Base-by-base conservation (phyloP, 2,113 vertebrate species). In the Crotalus viridis region DNA sequence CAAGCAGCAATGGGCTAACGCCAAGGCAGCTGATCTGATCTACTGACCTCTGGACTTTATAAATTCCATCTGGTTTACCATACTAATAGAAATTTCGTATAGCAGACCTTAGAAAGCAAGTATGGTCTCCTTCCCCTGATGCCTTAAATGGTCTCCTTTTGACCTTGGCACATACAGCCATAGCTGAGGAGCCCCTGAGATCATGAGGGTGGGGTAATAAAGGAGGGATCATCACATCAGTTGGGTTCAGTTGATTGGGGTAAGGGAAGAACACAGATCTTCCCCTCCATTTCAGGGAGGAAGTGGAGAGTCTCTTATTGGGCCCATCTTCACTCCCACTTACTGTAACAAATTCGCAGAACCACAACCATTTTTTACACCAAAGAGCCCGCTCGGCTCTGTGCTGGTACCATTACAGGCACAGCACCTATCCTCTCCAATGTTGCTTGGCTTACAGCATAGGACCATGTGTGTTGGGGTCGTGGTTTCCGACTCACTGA, bases 341-440 rank as follows among this genome's bases (percentile, higher is more conserved):
- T 0, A 59, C 88, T 55, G 15, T 3, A 4, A 90, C 94, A 89
- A 91, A 59, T 93, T 52, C 56, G 93, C 90, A 69, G 2, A 0
- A 86, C 57, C 0, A 0, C 59, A 0, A 33, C 6, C 1, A 0
- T 6, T 55, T 94, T 90, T 97, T 98, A 99, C 94, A 99, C 99
- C 87, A 99, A 97, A 4, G 99, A 99, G 48, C 99, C 99, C 0
- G 99, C 99, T 95, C 99, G 98, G 97, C 98, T 99, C 97, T 99
- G 99, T 33, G 99, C 98, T 0, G 99, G 99, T 95, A 99, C 98
- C 99, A 99, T 99, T 94, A 99, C 99, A 0, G 99, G 99, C 46
- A 99, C 98, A 0, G 98, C 99, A 52, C 99, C 99, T 28, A 99
- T 99, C 88, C 99, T 97, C 97, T 99, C 99, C 97, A 99, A 97